Evolutionary conservation across 2,888 invertebrate species (phyloP), one percentile per base, ranked within the genome.

Genomic region (Nomada hirtipes): DNA sequence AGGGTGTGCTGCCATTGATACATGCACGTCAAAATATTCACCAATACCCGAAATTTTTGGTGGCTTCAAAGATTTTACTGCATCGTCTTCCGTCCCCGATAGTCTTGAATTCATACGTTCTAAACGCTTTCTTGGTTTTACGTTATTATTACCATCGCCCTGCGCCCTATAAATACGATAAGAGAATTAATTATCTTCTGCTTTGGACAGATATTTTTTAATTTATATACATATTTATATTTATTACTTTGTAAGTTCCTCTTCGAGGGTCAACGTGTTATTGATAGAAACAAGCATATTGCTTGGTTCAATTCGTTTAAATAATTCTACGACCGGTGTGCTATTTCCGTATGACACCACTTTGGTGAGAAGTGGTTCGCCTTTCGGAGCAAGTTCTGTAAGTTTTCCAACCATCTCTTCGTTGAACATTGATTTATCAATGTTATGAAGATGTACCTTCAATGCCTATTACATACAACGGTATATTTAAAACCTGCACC

Each of bases 1-100:
- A 0, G 98, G 98, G 95, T 96, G 97, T 3, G 97, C 96, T 0
- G 97, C 97, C 94, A 97, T 96, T 0, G 97, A 95, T 74, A 97
- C 95, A 90, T 95, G 95, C 18, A 97, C 96, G 90, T 97, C 96
- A 90, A 97, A 96, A 90, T 95, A 96, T 52, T 95, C 93, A 3
- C 95, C 96, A 59, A 94, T 87, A 2, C 88, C 84, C 2, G 95
- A 95, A 29, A 95, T 92, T 15, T 79, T 79, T 1, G 95, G 95
- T 23, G 92, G 92, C 55, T 90, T 90, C 47, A 95, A 86, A 18
- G 84, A 73, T 50, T 68, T 86, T 0, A 61, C 7, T 2, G 83
- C 88, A 1, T 86, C 83, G 0, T 75, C 67, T 4, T 86, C 86
- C 1, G 44, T 63, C 4, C 57, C 70, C 29, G 59, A 44, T 0